Evolutionary conservation across 1,140 invertebrate genomes (phyloP).

Genomic region (Aphelenchoides fujianensis): DNA sequence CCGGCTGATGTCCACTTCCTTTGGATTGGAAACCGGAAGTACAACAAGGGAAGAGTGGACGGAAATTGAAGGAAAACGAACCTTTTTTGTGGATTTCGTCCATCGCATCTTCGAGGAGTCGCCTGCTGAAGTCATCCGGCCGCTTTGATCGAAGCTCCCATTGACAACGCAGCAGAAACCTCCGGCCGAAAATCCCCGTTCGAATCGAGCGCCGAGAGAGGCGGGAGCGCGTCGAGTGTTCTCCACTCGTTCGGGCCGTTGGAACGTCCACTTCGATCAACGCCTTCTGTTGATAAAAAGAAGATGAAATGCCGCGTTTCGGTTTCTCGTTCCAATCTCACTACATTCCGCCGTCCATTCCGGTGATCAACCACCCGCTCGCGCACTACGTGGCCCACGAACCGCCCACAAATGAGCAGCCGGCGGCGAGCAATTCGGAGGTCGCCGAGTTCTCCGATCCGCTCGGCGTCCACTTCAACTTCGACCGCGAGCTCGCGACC

Average conservation of each 20-base stretch:
- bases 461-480: background rate
- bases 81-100: too few species aligned
- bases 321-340: background rate
- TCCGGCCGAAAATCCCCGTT: background rate
- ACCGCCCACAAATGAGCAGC: constrained; percentile 5
- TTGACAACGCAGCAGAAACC: too few species aligned
- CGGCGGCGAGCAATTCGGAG: background rate
- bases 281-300: too few species aligned
- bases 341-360: background rate
- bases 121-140: too few species aligned
- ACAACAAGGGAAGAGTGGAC: too few species aligned
- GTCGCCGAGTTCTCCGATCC: constrained; percentile 5
- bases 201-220: background rate
- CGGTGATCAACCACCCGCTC: constrained; percentile 4
- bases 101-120: too few species aligned
- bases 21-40: too few species aligned
- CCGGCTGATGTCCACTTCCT: too few species aligned
- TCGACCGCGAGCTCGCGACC: background rate
- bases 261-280: too few species aligned
- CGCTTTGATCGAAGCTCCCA: too few species aligned
- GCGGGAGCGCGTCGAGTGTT: background rate
- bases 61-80: background rate
- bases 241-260: background rate
- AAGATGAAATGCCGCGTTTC: background rate
- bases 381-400: background rate